Evolutionary conservation across 2,888 invertebrate genomes (phyloP).

Genomic region (Chalcis sispes): DNA sequence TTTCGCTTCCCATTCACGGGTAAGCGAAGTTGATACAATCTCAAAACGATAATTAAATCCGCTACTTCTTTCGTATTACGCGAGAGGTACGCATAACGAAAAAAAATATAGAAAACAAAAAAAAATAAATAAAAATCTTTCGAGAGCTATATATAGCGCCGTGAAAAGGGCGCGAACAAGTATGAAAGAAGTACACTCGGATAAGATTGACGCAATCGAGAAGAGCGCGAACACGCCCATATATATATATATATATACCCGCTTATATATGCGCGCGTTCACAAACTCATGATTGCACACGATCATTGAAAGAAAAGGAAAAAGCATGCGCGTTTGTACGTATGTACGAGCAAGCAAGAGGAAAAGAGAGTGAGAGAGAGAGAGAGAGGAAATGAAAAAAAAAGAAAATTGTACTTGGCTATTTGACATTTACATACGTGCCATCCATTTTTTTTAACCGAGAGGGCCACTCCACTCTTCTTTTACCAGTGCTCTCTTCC

Average conservation of each 20-base stretch:
- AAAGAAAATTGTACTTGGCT: conserved; percentile 63
- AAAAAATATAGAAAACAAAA: not conserved
- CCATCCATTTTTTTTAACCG: conserved; percentile 66
- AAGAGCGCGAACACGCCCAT: not conserved
- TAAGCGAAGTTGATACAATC: too few species aligned
- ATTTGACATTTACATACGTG: conserved; percentile 68
- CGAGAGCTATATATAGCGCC: too few species aligned
- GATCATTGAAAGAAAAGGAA: too few species aligned
- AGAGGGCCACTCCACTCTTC: not conserved
- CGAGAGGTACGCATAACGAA: too few species aligned
- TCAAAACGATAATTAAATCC: too few species aligned
- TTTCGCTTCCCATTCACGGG: too few species aligned
- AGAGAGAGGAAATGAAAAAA: conserved; percentile 35
- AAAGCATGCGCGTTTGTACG: too few species aligned
- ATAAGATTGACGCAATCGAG: conserved; percentile 16
- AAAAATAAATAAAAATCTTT: too few species aligned
- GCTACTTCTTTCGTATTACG: too few species aligned
- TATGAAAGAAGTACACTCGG: conserved; percentile 12
- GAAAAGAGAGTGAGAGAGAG: not conserved
- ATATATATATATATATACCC: not conserved
- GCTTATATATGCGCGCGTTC: too few species aligned
- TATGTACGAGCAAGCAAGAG: not conserved
- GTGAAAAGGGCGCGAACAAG: conserved; percentile 38
- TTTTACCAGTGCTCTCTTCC: not conserved
- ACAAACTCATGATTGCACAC: too few species aligned